These are phyloP conservation scores for Bos indicus DNA, from an alignment of 2,113 vertebrate genomes.

Conservation along the genomic window DNA sequence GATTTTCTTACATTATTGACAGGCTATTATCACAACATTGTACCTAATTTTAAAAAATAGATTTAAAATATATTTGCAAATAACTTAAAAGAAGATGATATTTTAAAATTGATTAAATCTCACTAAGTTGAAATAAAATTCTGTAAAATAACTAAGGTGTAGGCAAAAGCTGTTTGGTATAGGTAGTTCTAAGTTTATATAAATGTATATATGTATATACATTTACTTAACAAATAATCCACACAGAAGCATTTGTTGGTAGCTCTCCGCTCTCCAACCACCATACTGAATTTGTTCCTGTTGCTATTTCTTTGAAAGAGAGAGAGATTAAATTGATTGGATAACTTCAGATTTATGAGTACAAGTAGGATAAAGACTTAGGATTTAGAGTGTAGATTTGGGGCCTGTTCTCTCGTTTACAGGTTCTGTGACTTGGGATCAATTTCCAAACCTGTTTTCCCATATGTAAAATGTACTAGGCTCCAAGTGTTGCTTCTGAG, in stretches of 20 bases:
- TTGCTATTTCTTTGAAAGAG: background rate
- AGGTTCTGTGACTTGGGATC: background rate
- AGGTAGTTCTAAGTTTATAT: background rate
- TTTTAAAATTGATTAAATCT: background rate
- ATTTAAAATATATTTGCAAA: background rate
- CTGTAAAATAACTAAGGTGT: background rate
- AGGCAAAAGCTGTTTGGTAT: background rate
- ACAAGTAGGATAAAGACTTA: background rate
- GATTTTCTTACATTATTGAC: conserved; percentile 6
- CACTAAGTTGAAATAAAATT: background rate
- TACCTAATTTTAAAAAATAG: background rate
- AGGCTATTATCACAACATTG: background rate
- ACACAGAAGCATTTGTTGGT: background rate
- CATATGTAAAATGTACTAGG: background rate
- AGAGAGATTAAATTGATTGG: background rate
- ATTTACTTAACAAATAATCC: background rate
- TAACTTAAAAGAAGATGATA: background rate
- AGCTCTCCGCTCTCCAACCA: background rate
- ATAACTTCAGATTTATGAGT: background rate
- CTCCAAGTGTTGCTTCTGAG: background rate
- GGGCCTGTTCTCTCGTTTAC: background rate
- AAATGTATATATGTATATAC: background rate
- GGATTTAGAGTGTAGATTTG: background rate
- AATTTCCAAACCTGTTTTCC: background rate
- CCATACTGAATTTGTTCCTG: background rate